Conservation (phyloP, 2,113 vertebrate species). For the Struthidea cinerea region DNA sequence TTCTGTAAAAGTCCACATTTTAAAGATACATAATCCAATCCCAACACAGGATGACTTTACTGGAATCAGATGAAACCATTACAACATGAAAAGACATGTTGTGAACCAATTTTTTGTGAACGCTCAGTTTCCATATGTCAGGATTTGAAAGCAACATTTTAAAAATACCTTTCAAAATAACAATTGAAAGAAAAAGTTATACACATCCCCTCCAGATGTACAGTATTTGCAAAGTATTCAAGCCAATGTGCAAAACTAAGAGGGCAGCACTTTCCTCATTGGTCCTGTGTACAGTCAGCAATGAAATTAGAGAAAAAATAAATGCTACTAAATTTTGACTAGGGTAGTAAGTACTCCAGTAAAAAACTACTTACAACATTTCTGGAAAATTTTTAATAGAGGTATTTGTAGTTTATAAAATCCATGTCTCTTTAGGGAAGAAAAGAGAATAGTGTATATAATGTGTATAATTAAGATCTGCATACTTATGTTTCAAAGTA, state of each 20-base stretch:
- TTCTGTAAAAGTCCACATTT: neutral
- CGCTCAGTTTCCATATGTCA: neutral
- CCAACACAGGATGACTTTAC: neutral
- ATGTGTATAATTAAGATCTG: neutral
- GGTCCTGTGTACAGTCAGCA: neutral
- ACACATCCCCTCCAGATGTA: neutral
- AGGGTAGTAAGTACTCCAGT: neutral
- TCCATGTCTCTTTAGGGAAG: neutral
- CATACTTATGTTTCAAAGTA: neutral
- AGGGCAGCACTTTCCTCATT: neutral
- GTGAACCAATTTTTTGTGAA: neutral
- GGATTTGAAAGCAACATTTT: neutral
- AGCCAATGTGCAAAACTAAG: neutral
- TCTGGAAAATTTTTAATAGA: neutral
- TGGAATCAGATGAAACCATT: neutral
- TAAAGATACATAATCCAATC: neutral
- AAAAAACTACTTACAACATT: neutral
- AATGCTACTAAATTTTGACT: neutral
- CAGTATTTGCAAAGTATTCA: neutral
- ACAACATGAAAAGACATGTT: neutral
- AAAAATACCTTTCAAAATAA: neutral
- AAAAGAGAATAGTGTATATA: neutral
- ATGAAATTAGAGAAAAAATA: neutral
- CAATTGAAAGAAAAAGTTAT: neutral
- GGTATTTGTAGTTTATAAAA: neutral